Conservation (phyloP, 2,888 invertebrate genomes). For the Hipparchia semele region DNA sequence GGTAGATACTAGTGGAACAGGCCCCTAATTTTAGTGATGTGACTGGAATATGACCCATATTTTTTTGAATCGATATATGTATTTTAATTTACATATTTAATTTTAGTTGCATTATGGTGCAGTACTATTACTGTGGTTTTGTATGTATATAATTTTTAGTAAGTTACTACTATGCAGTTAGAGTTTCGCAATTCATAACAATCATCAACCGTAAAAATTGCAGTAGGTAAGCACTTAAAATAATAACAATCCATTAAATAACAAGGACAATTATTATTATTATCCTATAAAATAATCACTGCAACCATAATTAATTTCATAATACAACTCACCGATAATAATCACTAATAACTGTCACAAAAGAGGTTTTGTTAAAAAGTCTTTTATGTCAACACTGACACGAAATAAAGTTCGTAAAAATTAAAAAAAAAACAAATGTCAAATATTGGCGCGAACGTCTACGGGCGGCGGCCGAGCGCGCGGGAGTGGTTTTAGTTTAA, state of each 20-base stretch:
- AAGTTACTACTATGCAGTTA: neutral
- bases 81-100: too few species aligned
- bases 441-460: conserved; percentile 55
- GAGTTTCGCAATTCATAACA: neutral
- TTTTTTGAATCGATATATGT: too few species aligned
- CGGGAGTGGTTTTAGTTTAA: conserved; percentile 47
- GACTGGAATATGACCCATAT: too few species aligned
- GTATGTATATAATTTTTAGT: too few species aligned
- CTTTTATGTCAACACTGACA: conserved; percentile 53
- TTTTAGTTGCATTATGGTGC: too few species aligned
- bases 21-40: too few species aligned
- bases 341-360: conserved; percentile 21
- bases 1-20: too few species aligned
- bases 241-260: conserved; percentile 28
- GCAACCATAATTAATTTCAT: conserved; percentile 13
- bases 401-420: conserved; percentile 41
- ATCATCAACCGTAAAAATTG: conserved; percentile 23
- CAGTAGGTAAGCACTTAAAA: conserved; percentile 18
- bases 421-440: conserved; percentile 47
- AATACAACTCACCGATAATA: conserved; percentile 30
- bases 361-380: conserved; percentile 26
- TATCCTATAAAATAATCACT: neutral
- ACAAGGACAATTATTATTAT: conserved; percentile 28
- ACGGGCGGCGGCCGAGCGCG: conserved; percentile 45
- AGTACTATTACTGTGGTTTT: too few species aligned